Evolutionary conservation across 2,888 invertebrate genomes (phyloP).

Genomic region (Galerucella pusilla): DNA sequence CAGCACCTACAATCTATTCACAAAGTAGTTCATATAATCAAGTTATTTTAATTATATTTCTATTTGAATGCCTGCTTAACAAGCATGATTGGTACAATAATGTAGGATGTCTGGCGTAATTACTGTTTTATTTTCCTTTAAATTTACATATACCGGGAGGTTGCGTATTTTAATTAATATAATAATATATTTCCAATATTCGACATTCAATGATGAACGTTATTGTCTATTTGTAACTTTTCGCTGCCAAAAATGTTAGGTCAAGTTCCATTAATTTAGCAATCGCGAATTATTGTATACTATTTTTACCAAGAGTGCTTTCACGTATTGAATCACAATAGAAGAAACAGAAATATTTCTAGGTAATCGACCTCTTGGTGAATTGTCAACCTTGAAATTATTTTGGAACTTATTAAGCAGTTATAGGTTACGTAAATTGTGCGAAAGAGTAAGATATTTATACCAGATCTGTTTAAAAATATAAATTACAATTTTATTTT

Average conservation of each 20-base stretch:
- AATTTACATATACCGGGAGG: no score
- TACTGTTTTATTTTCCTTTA: neutral
- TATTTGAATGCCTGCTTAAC: neutral
- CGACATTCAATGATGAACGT: no score
- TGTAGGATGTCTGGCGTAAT: neutral
- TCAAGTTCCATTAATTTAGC: neutral
- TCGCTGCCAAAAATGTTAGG: neutral
- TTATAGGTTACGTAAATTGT: conserved; percentile 1
- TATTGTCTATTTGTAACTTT: no score
- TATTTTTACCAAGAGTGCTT: neutral
- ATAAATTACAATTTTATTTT: no score
- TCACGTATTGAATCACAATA: conserved; percentile 15
- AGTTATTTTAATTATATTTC: neutral
- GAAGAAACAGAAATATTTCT: conserved; percentile 15
- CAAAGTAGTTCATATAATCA: neutral
- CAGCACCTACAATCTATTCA: neutral
- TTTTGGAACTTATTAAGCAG: conserved; percentile 20
- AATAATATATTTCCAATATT: no score
- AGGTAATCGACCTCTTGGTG: conserved; percentile 28
- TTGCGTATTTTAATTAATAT: no score
- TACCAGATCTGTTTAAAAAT: neutral
- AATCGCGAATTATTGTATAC: neutral
- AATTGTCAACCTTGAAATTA: conserved; percentile 32
- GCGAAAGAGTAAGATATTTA: neutral
- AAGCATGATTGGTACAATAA: neutral